phyloP scores from a whole-genome alignment of 2,797 vertebrate genomes.

The Delichon dasypus region DNA sequence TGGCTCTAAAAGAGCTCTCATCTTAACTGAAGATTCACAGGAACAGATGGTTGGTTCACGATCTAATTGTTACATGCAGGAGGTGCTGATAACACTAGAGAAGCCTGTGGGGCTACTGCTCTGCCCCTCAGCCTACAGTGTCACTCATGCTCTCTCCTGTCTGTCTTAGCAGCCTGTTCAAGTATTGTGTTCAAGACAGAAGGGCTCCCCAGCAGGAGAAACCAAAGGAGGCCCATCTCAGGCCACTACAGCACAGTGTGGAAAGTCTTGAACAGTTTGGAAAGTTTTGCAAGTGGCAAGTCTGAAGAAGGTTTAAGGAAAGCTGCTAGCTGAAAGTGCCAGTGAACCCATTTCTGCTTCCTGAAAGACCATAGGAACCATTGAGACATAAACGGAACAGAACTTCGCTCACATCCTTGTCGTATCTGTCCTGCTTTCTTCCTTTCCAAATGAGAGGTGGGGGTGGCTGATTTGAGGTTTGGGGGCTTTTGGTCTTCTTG shows the following conservation, averaged over 20 bases:
- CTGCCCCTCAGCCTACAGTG: background rate
- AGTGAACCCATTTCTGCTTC: background rate
- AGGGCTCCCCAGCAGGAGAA: background rate
- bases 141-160: background rate
- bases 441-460: background rate
- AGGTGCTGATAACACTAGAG: background rate
- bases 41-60: background rate
- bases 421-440: background rate
- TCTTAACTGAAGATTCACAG: background rate
- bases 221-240: background rate
- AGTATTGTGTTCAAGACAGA: background rate
- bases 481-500: background rate
- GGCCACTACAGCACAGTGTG: background rate
- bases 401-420: background rate
- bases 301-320: background rate
- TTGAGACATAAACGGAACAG: background rate
- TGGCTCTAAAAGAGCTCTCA: background rate
- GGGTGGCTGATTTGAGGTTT: background rate
- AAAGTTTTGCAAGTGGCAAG: background rate
- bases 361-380: background rate
- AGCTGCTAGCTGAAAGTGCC: background rate
- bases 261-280: background rate
- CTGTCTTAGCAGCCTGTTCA: background rate
- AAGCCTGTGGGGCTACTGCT: background rate
- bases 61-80: fast-evolving